Evolutionary conservation across 1,140 invertebrate species (phyloP).

Genomic region (Pararge aegeria): DNA sequence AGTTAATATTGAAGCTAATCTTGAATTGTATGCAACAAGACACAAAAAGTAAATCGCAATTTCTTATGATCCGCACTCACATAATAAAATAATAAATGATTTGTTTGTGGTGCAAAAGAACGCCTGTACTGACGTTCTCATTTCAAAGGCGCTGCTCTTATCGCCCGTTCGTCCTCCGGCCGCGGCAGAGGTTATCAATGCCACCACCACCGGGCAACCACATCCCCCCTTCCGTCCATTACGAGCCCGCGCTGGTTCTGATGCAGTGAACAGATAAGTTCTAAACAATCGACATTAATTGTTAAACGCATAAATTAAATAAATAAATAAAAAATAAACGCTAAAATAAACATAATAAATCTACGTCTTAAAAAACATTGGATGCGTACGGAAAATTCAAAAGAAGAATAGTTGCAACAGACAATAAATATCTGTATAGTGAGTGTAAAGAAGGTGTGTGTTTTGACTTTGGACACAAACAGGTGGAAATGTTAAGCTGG

Average conservation of each 20-base stretch:
- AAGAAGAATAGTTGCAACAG: neutral
- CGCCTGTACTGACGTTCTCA: slow-evolving; percentile 52
- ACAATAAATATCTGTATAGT: slow-evolving; percentile 8
- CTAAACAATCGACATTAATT: slow-evolving; percentile 44
- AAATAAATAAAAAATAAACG: neutral
- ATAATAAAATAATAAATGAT: slow-evolving; percentile 9
- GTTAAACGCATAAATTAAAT: slow-evolving; percentile 20
- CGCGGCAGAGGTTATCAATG: slow-evolving; percentile 62
- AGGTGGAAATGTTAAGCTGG: slow-evolving; percentile 67
- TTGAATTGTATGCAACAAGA: no score
- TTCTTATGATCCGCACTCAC: neutral
- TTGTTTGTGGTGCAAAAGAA: slow-evolving; percentile 47
- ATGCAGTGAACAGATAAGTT: slow-evolving; percentile 60
- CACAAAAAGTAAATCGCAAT: neutral
- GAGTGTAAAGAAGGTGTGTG: slow-evolving; percentile 19
- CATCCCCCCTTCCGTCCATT: slow-evolving; percentile 51
- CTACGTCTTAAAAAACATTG: neutral
- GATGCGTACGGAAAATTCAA: slow-evolving; percentile 15
- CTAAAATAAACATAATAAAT: neutral
- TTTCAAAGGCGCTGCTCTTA: slow-evolving; percentile 61
- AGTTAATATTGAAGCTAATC: no score
- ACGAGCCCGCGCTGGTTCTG: slow-evolving; percentile 40
- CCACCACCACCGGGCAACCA: slow-evolving; percentile 35
- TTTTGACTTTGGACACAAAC: slow-evolving; percentile 39
- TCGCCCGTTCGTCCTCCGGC: slow-evolving; percentile 54